Evolutionary conservation across 2,797 vertebrate species (phyloP).

Genomic region (Enteromius anoplus): DNA sequence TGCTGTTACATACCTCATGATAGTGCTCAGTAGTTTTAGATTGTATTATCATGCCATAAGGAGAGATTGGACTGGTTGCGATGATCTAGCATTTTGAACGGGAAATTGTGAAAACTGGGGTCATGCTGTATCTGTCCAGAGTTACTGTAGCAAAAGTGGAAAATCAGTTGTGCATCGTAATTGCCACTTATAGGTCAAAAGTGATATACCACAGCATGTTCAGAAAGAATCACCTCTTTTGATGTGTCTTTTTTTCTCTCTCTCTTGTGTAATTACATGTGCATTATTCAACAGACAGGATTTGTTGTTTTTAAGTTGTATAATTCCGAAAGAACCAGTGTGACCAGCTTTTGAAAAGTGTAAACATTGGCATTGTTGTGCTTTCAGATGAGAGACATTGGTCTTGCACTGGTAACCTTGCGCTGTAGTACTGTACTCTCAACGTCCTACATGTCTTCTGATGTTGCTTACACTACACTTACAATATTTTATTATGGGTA

Average conservation of each 20-base stretch:
- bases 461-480: constrained; percentile 15
- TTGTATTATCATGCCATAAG: neutral
- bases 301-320: neutral
- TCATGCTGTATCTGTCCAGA: neutral
- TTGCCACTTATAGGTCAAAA: neutral
- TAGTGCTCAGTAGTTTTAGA: neutral
- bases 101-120: neutral
- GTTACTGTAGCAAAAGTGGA: neutral
- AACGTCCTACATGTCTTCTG: neutral
- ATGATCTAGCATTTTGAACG: neutral
- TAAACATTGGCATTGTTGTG: neutral
- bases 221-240: neutral
- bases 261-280: neutral
- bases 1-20: neutral
- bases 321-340: neutral
- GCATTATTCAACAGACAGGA: neutral
- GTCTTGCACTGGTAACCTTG: neutral
- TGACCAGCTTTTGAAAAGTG: neutral
- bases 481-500: constrained; percentile 5
- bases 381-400: neutral
- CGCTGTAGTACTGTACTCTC: neutral
- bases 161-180: neutral
- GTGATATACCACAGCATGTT: neutral
- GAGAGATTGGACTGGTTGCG: neutral
- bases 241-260: neutral